Evolutionary conservation across 2,888 invertebrate species (phyloP).

Genomic region (Atherix ibis): DNA sequence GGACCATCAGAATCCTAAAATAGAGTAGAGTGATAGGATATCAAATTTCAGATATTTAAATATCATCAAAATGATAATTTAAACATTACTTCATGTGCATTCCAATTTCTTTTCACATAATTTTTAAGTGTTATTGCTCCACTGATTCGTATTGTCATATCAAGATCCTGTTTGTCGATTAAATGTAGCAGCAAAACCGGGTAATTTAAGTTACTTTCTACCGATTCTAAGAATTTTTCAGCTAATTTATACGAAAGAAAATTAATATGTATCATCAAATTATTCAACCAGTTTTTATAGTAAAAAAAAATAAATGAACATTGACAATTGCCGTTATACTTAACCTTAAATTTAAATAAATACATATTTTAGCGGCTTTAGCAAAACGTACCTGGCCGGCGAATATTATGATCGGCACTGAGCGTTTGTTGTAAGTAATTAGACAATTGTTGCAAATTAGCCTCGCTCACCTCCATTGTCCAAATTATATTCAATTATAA

Average conservation of each 20-base stretch:
- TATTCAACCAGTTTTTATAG: too few species aligned
- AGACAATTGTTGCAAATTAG: slow-evolving; percentile 64
- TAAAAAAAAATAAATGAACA: too few species aligned
- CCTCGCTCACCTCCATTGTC: slow-evolving; percentile 76
- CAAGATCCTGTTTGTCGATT: slow-evolving; percentile 66
- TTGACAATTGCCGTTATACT: neutral
- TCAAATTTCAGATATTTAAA: neutral
- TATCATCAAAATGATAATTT: slow-evolving; percentile 23
- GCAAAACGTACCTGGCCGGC: slow-evolving; percentile 60
- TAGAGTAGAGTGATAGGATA: slow-evolving; percentile 1
- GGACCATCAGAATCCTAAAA: slow-evolving; percentile 48
- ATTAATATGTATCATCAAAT: too few species aligned
- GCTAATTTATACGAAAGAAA: slow-evolving; percentile 39
- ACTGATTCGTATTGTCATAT: slow-evolving; percentile 69
- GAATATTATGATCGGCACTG: slow-evolving; percentile 61
- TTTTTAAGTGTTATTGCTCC: slow-evolving; percentile 95
- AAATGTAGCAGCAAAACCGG: slow-evolving; percentile 71
- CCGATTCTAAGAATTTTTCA: slow-evolving; percentile 79
- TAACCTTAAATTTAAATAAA: slow-evolving; percentile 1
- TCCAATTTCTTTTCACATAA: slow-evolving; percentile 92
- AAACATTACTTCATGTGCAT: slow-evolving; percentile 48
- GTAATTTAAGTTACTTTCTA: slow-evolving; percentile 83
- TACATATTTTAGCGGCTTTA: slow-evolving; percentile 7
- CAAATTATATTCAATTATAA: neutral
- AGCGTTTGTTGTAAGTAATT: slow-evolving; percentile 79